Percentiles rank a stretch among this genome's conserved stretches.
These are phyloP conservation scores for Ivindomyrus marchei DNA, from an alignment of 2,113 vertebrate genomes.

Conservation along the genomic window DNA sequence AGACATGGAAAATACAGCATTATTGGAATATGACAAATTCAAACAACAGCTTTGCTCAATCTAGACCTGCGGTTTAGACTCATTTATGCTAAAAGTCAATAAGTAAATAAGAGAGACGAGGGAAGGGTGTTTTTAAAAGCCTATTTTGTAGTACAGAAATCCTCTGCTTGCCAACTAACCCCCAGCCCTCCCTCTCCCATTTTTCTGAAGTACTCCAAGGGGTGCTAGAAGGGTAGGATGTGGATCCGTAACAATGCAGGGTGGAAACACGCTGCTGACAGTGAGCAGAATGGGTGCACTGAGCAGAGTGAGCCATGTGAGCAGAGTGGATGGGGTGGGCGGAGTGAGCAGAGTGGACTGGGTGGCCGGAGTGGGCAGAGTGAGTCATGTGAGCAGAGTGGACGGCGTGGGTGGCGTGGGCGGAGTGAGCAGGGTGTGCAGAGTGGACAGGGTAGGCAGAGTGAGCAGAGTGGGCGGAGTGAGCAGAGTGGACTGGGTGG, in stretches of 20 bases:
- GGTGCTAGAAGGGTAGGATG: neutral
- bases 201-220: neutral
- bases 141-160: neutral
- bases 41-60: constrained; percentile 5
- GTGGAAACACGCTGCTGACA: neutral
- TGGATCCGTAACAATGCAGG: neutral
- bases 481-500: neutral
- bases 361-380: neutral
- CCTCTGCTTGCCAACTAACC: neutral
- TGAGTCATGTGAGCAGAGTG: neutral
- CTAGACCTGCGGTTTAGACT: neutral
- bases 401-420: no score
- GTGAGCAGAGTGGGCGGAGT: neutral
- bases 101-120: neutral
- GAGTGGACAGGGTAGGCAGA: neutral
- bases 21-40: neutral
- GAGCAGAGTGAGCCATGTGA: neutral
- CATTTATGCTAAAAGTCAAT: neutral
- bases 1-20: constrained; percentile 15
- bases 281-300: constrained; percentile 17
- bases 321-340: neutral
- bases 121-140: neutral
- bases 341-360: no score
- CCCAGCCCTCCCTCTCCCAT: neutral
- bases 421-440: no score